These are phyloP conservation scores for Drosophila suzukii DNA, from an alignment of 1,140 invertebrate species.

Conservation along the genomic window DNA sequence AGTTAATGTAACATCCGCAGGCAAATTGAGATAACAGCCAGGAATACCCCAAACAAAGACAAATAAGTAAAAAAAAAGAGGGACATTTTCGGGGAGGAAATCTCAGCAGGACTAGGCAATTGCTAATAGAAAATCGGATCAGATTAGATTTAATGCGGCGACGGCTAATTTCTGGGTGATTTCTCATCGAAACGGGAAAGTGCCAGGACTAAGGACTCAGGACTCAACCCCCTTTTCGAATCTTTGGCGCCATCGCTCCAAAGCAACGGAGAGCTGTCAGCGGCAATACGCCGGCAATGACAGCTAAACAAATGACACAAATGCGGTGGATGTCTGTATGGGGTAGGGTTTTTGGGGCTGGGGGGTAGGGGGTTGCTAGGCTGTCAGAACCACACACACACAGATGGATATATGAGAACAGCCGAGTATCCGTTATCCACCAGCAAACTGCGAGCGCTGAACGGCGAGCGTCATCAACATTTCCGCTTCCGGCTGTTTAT, in stretches of 20 bases:
- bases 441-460: conserved; percentile 4
- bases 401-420: conserved; percentile 16
- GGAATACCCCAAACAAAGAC: conserved; percentile 16
- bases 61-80: neutral
- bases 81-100: conserved; percentile 1
- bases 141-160: conserved; percentile 81
- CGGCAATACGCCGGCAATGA: conserved; percentile 76
- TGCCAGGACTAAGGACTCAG: neutral
- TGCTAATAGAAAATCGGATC: conserved; percentile 81
- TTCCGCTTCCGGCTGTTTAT: conserved; percentile 83
- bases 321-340: conserved; percentile 30
- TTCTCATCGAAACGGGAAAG: conserved; percentile 58
- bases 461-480: conserved; percentile 74
- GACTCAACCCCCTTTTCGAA: neutral
- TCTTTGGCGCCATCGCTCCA: conserved; percentile 33
- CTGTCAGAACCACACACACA: conserved; percentile 21
- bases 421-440: neutral
- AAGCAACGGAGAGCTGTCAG: conserved; percentile 58
- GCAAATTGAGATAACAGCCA: conserved; percentile 53
- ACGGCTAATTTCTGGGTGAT: conserved; percentile 76
- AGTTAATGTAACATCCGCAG: conserved; percentile 5
- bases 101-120: conserved; percentile 43
- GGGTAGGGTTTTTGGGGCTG: neutral
- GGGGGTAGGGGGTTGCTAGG: neutral
- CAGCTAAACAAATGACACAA: conserved; percentile 82